phyloP scores from a whole-genome alignment of 2,113 vertebrate species.

The Enhydra lutris region DNA sequence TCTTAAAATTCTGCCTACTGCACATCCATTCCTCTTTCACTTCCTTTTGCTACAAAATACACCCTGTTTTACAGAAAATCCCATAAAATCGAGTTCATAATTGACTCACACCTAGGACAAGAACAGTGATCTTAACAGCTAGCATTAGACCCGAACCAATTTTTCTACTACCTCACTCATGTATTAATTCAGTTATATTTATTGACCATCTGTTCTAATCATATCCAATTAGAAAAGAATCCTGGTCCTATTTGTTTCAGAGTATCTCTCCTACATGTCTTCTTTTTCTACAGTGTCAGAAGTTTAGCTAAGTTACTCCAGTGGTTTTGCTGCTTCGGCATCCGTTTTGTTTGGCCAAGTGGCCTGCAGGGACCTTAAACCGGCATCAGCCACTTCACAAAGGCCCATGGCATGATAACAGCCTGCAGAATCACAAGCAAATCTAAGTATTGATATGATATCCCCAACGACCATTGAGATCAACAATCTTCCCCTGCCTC shows the following conservation, averaged over 20 bases:
- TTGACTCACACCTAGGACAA: not conserved
- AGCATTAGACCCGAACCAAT: not conserved
- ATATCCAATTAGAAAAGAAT: not conserved
- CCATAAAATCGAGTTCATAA: not conserved
- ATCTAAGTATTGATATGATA: not conserved
- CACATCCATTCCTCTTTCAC: not conserved
- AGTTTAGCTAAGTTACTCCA: not conserved
- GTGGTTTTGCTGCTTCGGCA: not conserved
- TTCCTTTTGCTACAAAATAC: not conserved
- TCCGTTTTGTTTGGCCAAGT: not conserved
- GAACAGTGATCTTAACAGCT: not conserved
- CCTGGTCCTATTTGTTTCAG: not conserved
- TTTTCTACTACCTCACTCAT: not conserved
- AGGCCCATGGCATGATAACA: not conserved
- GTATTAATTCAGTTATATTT: not conserved
- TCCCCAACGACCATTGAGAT: not conserved
- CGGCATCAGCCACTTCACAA: not conserved
- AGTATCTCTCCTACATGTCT: not conserved
- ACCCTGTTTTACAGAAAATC: not conserved
- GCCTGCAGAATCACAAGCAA: not conserved
- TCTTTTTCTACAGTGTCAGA: not conserved
- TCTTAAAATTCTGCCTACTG: not conserved
- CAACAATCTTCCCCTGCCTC: not conserved
- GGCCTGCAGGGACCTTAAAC: not conserved
- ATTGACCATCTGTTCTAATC: not conserved